Conservation (phyloP, 2,797 vertebrate genomes). For the Alauda arvensis region DNA sequence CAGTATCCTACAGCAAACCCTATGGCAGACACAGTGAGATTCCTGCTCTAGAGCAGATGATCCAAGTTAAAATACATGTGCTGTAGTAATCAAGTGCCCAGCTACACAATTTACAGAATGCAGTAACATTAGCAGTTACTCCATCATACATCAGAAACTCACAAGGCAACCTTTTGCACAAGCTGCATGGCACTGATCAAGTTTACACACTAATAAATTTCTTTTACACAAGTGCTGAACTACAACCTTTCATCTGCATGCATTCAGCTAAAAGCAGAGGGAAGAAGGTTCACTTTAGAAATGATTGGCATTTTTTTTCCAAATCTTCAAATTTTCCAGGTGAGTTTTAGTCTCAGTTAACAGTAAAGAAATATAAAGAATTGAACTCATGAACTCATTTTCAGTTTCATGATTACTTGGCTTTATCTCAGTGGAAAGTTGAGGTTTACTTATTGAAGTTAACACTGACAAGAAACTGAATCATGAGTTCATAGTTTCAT, state of each 20-base stretch:
- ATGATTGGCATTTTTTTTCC: neutral
- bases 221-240: neutral
- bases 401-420: neutral
- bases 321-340: neutral
- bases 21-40: accelerated
- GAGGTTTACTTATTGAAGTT: neutral
- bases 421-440: neutral
- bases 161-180: neutral
- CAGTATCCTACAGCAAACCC: neutral
- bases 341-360: neutral
- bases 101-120: neutral
- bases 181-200: neutral
- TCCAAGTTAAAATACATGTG: neutral
- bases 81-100: neutral
- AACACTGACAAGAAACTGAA: neutral
- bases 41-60: neutral
- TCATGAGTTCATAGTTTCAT: neutral
- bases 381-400: neutral
- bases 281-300: neutral
- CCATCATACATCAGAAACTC: neutral
- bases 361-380: neutral
- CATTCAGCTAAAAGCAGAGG: neutral
- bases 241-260: neutral
- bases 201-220: neutral
- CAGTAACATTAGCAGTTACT: neutral